A percentile compares a stretch with the other conserved stretches of the same genome.
These are phyloP conservation scores for Pterostichus madidus DNA, from an alignment of 2,888 invertebrate genomes.

Conservation along the genomic window DNA sequence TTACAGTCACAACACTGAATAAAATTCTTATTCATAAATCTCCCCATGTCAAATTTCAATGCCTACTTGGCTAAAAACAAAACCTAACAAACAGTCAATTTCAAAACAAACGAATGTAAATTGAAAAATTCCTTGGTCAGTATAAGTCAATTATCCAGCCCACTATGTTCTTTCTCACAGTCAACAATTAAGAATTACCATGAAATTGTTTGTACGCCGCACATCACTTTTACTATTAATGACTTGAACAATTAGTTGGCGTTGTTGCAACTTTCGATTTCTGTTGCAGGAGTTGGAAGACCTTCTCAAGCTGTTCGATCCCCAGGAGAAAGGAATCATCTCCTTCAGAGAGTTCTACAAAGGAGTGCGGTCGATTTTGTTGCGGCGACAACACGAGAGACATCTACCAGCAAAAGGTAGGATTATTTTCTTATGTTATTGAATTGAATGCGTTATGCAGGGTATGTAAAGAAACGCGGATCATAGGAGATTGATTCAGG, in stretches of 20 bases:
- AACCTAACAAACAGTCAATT: too few species aligned
- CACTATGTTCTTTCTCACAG: not conserved
- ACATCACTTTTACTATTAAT: constrained; percentile 23
- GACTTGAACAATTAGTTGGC: not conserved
- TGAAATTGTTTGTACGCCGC: not conserved
- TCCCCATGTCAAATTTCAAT: too few species aligned
- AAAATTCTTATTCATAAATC: too few species aligned
- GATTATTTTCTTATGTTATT: not conserved
- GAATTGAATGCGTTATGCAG: too few species aligned
- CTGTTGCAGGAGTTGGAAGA: constrained; percentile 71
- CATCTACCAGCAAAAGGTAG: constrained; percentile 32
- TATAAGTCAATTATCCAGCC: not conserved
- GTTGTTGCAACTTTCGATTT: constrained; percentile 1
- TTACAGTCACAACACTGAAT: too few species aligned
- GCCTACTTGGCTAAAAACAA: too few species aligned
- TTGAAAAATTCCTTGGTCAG: not conserved
- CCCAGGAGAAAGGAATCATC: constrained; percentile 70
- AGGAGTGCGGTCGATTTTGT: constrained; percentile 69
- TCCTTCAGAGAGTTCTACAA: constrained; percentile 72
- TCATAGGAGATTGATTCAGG: too few species aligned
- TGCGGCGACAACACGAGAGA: constrained; percentile 59
- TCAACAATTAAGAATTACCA: constrained; percentile 32
- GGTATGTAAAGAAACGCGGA: too few species aligned
- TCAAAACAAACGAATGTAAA: not conserved
- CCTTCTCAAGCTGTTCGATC: constrained; percentile 71